phyloP scores from a whole-genome alignment of 2,888 invertebrate species.

The Parnassius apollo region DNA sequence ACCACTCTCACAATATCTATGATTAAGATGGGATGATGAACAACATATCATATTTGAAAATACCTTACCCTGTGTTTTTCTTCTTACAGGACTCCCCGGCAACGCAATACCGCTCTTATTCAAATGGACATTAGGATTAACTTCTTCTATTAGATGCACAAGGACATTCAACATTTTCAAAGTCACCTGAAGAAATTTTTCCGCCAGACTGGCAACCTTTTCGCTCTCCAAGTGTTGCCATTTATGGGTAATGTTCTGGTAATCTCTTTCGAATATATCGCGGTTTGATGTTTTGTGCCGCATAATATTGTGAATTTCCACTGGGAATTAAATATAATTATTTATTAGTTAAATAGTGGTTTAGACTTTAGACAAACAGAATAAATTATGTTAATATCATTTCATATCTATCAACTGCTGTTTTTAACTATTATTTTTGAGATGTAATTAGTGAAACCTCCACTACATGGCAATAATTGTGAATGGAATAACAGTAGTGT shows the following conservation, averaged over 20 bases:
- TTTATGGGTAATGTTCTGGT: conserved; percentile 52
- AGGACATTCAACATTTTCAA: conserved; percentile 87
- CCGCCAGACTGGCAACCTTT: conserved; percentile 77
- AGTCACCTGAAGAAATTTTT: conserved; percentile 84
- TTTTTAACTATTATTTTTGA: too few relatives aligned
- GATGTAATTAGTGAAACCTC: too few relatives aligned
- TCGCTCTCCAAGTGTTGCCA: conserved; percentile 68
- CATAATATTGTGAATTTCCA: conserved; percentile 72
- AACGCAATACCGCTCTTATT: conserved; percentile 75
- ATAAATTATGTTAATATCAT: too few relatives aligned
- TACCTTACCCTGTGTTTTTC: conserved; percentile 64
- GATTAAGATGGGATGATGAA: not conserved
- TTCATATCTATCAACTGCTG: too few relatives aligned
- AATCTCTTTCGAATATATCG: conserved; percentile 68
- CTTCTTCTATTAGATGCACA: conserved; percentile 88
- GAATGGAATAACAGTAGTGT: too few relatives aligned
- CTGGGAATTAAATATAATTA: conserved; percentile 37
- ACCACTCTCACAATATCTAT: too few relatives aligned
- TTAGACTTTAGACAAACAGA: too few relatives aligned
- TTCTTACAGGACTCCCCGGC: conserved; percentile 79
- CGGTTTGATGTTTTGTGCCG: conserved; percentile 56
- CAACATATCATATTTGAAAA: not conserved
- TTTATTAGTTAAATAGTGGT: too few relatives aligned
- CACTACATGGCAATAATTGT: too few relatives aligned
- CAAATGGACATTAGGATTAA: conserved; percentile 75